Conservation (phyloP, 2,888 invertebrate species). For the Zootermopsis nevadensis region DNA sequence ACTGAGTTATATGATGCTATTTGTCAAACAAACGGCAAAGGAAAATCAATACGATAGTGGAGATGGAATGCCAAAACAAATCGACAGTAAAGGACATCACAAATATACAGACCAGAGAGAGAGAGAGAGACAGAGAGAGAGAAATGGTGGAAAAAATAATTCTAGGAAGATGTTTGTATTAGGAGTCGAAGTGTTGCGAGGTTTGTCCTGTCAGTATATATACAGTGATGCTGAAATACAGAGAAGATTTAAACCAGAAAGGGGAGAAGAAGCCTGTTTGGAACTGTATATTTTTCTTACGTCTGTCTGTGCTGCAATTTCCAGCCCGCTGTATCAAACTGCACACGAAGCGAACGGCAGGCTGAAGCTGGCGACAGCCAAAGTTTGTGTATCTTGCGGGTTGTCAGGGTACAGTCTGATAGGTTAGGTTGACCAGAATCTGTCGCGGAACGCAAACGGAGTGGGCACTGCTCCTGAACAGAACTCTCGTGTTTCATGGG, state of each 20-base stretch:
- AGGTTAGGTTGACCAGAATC: neutral
- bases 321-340: neutral
- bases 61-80: slow-evolving; percentile 4
- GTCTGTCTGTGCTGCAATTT: neutral
- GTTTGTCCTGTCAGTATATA: neutral
- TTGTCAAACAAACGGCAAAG: slow-evolving; percentile 1
- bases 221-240: neutral
- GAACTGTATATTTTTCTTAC: slow-evolving; percentile 4
- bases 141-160: neutral
- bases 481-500: too few species aligned
- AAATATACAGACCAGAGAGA: neutral
- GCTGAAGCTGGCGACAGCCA: neutral
- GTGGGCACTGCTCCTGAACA: neutral
- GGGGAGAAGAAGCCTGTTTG: neutral
- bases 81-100: neutral
- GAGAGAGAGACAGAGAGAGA: neutral
- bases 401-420: neutral
- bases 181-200: neutral
- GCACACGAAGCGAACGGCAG: neutral
- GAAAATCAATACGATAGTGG: neutral
- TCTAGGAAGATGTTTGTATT: slow-evolving; percentile 3
- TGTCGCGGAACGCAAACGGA: neutral
- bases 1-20: neutral
- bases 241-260: slow-evolving; percentile 15
- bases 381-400: neutral